Evolutionary conservation across 2,113 vertebrate species (phyloP), one percentile per base, ranked within the genome.

Genomic region (Vireo altiloquus): DNA sequence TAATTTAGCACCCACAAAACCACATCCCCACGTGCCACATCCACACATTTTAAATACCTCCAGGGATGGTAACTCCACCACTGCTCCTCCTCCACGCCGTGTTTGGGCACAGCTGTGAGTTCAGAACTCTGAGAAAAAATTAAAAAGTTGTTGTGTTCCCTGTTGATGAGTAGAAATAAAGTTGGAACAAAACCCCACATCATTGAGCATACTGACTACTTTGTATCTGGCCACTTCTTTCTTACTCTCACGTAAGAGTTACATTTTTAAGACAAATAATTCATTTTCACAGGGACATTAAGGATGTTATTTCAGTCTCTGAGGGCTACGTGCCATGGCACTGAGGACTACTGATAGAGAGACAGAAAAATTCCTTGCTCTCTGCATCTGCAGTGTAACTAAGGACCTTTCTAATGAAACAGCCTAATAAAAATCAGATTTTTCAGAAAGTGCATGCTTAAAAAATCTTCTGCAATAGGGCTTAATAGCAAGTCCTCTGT

Each of bases 51-150:
- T 30, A 50, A 64, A 39, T 3, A 42, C 31, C 39, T 42, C 40
- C 22, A 56, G 35, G 71, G 6, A n/a, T 15, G 11, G 64, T 64
- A 31, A 39, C 13, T 70, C 56, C 33, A n/a, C 11, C 50, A 21
- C 33, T 52, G 50, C 57, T 76, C 44, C n/a, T 76, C 94, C 75
- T 79, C 91, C 93, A 75, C 0, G 0, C 68, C 28, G 31, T 13
- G 53, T 47, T 85, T 76, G 57, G 56, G 49, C 35, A 72, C 77
- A 72, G 56, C 82, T 33, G 25, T 53, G 37, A 68, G 23, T 63
- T 90, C 91, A 76, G 39, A 88, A 47, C 69, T 71, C 42, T 53
- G 56, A 88, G 90, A 94, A 95, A 85, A 91, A 74, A 66, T 20
- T 20, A n/a, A 66, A 27, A 61, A 76, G 10, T 31, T 84, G 61